These are phyloP conservation scores for Erythrolamprus reginae DNA, from an alignment of 2,113 vertebrate species.

Conservation along the genomic window DNA sequence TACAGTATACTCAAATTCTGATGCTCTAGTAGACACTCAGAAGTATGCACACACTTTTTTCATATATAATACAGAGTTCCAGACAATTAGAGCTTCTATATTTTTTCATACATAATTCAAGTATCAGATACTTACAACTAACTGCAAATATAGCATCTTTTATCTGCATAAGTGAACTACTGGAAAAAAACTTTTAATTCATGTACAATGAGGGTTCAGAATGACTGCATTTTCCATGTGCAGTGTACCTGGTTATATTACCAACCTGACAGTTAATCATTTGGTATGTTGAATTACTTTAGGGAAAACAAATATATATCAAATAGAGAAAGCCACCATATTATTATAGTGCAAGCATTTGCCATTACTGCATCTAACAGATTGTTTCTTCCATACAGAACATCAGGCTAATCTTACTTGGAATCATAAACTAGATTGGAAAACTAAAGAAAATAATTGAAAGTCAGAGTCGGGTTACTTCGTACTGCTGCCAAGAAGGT, in stretches of 20 bases:
- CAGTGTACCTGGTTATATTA: neutral
- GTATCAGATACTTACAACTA: neutral
- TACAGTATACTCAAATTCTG: neutral
- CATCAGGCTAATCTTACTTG: neutral
- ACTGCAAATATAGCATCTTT: neutral
- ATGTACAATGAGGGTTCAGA: neutral
- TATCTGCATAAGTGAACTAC: neutral
- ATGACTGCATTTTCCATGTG: neutral
- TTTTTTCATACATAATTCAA: neutral
- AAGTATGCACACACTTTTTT: neutral
- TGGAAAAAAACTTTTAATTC: neutral
- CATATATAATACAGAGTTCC: neutral
- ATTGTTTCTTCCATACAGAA: neutral
- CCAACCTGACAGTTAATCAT: neutral
- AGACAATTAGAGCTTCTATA: neutral
- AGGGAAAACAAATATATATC: neutral
- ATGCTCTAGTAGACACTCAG: neutral
- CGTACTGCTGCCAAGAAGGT: neutral
- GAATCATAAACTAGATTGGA: neutral
- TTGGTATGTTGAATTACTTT: neutral
- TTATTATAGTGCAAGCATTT: neutral
- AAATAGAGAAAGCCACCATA: neutral
- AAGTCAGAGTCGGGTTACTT: neutral
- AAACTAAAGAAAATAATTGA: neutral
- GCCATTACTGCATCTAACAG: neutral